These are phyloP conservation scores for Drosophila equinoxialis DNA, from an alignment of 1,140 invertebrate species.

Conservation along the genomic window DNA sequence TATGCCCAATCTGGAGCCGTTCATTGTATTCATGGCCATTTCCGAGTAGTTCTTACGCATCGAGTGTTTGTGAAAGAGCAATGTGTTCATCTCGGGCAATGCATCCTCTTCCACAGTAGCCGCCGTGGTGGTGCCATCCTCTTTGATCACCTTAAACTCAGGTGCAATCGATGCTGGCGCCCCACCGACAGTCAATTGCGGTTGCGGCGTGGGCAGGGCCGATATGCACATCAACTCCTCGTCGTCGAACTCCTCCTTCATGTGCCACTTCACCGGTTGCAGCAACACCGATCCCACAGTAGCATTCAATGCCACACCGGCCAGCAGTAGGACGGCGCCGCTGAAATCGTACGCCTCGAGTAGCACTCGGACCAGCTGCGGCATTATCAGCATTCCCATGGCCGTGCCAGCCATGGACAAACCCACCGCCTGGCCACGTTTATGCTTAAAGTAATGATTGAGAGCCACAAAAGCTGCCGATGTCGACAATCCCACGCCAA, in stretches of 20 bases:
- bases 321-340: constrained; percentile 87
- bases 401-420: constrained; percentile 90
- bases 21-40: constrained; percentile 82
- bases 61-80: constrained; percentile 75
- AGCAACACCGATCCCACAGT: constrained; percentile 87
- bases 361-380: constrained; percentile 87
- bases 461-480: constrained; percentile 89
- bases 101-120: constrained; percentile 79
- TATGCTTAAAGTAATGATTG: constrained; percentile 89
- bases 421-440: constrained; percentile 89
- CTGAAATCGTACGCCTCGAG: constrained; percentile 86
- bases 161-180: constrained; percentile 40
- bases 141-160: constrained; percentile 75
- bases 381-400: constrained; percentile 89
- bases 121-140: constrained; percentile 70
- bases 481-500: constrained; percentile 88
- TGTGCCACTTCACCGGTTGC: constrained; percentile 87
- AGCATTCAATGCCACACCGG: constrained; percentile 87
- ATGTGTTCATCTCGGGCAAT: constrained; percentile 79
- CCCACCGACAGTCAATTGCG: constrained; percentile 47
- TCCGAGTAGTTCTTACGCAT: constrained; percentile 82
- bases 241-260: constrained; percentile 85
- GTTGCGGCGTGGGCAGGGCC: constrained; percentile 66
- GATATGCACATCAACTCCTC: constrained; percentile 84
- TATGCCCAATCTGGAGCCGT: constrained; percentile 62